Evolutionary conservation across 30 jellyfish, hydroid and myxozoan species (phyloP).

Genomic region (Pelagia noctiluca): DNA sequence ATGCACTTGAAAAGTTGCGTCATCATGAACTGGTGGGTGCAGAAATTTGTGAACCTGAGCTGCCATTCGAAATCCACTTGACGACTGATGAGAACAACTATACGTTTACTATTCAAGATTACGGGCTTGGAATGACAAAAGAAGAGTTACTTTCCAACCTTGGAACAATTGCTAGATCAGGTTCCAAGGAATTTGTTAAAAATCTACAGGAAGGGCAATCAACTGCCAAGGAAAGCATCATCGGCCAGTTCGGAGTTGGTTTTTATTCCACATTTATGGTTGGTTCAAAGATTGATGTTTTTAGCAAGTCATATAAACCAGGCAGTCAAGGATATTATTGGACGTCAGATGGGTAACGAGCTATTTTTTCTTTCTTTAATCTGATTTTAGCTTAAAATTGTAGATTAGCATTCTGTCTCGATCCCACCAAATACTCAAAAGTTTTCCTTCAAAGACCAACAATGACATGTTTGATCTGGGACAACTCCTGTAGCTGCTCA

Average conservation of each 20-base stretch:
- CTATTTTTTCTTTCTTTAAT: not conserved
- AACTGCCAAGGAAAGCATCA: conserved; percentile 73
- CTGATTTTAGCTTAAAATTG: not conserved
- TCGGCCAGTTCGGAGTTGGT: conserved; percentile 98
- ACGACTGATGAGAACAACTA: conserved; percentile 94
- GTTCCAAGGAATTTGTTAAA: conserved; percentile 90
- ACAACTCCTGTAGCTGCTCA: too few species aligned
- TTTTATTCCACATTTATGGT: conserved; percentile 94
- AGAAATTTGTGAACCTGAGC: conserved; percentile 72
- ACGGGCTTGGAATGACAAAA: conserved; percentile 91
- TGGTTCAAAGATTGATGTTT: conserved; percentile 88
- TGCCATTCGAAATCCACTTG: conserved; percentile 89
- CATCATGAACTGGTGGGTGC: conserved; percentile 80
- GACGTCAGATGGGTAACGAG: conserved; percentile 98
- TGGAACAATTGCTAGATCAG: conserved; percentile 96
- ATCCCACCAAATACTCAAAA: too few species aligned
- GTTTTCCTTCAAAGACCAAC: too few species aligned
- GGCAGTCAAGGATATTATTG: conserved; percentile 80
- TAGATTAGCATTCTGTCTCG: not conserved
- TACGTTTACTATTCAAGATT: conserved; percentile 85
- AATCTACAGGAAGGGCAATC: conserved; percentile 50
- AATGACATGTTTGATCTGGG: too few species aligned
- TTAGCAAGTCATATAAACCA: conserved; percentile 78
- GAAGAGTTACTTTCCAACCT: conserved; percentile 84
- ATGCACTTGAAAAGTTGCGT: conserved; percentile 92